Evolutionary conservation across 2,888 invertebrate species (phyloP).

Genomic region (Agriopis marginaria): DNA sequence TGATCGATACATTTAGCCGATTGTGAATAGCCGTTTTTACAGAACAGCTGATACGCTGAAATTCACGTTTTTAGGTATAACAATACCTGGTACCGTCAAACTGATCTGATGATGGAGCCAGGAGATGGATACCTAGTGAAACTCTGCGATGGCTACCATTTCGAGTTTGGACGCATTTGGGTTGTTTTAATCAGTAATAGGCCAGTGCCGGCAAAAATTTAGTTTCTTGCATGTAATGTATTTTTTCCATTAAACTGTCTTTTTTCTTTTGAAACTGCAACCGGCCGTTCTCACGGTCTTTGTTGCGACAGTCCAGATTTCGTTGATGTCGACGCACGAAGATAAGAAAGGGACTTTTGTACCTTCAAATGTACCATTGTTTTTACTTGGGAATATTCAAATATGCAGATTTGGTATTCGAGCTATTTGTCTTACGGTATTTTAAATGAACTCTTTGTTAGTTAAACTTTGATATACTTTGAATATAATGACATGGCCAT

Average conservation of each 20-base stretch:
- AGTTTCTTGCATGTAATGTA: not conserved
- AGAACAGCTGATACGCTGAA: no score
- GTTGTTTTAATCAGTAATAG: no score
- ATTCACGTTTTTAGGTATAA: no score
- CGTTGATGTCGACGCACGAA: slow-evolving; percentile 63
- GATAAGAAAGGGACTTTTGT: slow-evolving; percentile 79
- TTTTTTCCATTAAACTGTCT: slow-evolving; percentile 38
- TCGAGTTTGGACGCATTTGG: no score
- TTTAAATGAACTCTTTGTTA: slow-evolving; percentile 30
- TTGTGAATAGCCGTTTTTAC: no score
- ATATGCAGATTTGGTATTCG: slow-evolving; percentile 65
- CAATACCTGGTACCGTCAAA: no score
- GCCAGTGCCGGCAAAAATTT: no score
- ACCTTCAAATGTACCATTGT: slow-evolving; percentile 78
- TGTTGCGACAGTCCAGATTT: slow-evolving; percentile 78
- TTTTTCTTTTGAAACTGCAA: slow-evolving; percentile 68
- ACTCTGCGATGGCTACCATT: no score
- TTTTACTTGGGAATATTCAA: slow-evolving; percentile 68
- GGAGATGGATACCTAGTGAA: no score
- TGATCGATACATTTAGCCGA: no score
- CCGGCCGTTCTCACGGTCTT: slow-evolving; percentile 75
- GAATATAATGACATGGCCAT: no score
- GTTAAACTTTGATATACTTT: not conserved
- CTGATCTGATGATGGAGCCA: no score
- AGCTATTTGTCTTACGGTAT: slow-evolving; percentile 50